Evolutionary conservation across 2,888 invertebrate species (phyloP).

Genomic region (Megamerina dolium): DNA sequence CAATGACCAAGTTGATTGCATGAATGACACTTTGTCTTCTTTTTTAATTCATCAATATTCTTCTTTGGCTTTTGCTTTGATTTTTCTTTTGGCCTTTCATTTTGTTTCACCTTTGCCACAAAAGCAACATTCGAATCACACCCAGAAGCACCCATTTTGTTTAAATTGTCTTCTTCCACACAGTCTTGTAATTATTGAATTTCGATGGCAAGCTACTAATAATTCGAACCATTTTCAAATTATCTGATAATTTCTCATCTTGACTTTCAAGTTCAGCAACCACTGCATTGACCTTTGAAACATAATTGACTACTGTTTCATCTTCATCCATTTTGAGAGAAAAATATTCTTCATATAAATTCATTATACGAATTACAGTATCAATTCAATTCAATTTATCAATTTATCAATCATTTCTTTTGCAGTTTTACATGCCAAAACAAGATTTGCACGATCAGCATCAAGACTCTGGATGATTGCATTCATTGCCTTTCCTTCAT

Average conservation of each 20-base stretch:
- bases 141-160: constrained; percentile 10
- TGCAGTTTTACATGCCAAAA: neutral
- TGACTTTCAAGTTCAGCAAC: constrained; percentile 12
- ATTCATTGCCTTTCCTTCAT: constrained; percentile 1
- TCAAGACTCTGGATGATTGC: neutral
- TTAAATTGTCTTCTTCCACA: constrained; percentile 18
- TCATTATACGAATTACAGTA: neutral
- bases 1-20: constrained; percentile 2
- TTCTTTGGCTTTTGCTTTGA: neutral
- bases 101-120: constrained; percentile 1
- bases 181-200: constrained; percentile 15
- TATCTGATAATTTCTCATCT: constrained; percentile 17
- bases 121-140: constrained; percentile 1
- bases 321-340: constrained; percentile 15
- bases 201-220: constrained; percentile 15
- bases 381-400: neutral
- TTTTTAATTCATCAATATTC: neutral
- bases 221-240: constrained; percentile 16
- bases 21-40: neutral
- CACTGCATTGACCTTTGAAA: constrained; percentile 8
- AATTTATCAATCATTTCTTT: neutral
- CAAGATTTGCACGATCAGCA: neutral
- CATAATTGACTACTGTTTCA: constrained; percentile 8
- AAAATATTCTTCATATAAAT: constrained; percentile 6
- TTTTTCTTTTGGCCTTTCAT: no score